phyloP scores from a whole-genome alignment of 1,140 invertebrate genomes.

The Lamellibrachia luymesi region DNA sequence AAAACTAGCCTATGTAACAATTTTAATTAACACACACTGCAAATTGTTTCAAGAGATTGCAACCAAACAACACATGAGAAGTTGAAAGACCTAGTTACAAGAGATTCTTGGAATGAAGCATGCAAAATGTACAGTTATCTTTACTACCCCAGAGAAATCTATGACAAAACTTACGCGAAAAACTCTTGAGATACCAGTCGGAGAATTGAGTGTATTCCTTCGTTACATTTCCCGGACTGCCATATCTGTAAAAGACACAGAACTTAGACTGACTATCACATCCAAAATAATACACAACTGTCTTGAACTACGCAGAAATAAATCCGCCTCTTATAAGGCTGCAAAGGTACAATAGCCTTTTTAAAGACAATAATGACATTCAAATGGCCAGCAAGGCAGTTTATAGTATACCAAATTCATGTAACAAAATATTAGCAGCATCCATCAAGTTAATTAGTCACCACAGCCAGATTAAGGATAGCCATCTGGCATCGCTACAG shows the following conservation, averaged over 20 bases:
- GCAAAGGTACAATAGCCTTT: neutral
- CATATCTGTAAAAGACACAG: slow-evolving; percentile 70
- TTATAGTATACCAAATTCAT: no score
- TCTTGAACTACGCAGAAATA: neutral
- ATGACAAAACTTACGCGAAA: slow-evolving; percentile 63
- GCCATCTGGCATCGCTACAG: no score
- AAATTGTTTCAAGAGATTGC: neutral
- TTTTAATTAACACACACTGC: neutral
- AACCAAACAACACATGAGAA: neutral
- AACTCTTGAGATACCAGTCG: slow-evolving; percentile 92
- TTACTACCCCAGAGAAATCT: no score
- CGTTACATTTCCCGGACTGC: slow-evolving; percentile 87
- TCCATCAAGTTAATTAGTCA: no score
- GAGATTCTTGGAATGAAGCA: no score
- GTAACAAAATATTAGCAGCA: no score
- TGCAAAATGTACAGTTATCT: no score
- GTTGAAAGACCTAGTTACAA: no score
- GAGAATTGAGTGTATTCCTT: slow-evolving; percentile 92
- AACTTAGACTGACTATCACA: neutral
- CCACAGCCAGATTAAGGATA: no score
- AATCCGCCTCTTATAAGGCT: neutral
- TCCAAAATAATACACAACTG: neutral
- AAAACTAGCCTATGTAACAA: neutral
- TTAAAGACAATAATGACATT: no score
- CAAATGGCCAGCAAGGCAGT: no score